Base-by-base conservation (phyloP, 92 coral and sea anemone genomes). In the Porites cylindrica region DNA sequence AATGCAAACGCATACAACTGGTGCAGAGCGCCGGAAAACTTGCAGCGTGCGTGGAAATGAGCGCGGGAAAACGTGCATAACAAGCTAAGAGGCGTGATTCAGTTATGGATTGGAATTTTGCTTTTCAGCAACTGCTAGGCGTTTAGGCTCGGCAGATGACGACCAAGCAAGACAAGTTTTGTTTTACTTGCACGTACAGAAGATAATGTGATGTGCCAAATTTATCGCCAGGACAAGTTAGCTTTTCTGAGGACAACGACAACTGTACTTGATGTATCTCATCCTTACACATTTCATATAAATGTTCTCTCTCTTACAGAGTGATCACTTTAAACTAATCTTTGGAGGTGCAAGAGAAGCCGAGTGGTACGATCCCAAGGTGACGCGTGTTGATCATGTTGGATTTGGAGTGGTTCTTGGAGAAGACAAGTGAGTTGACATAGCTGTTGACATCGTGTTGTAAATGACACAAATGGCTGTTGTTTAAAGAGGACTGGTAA, bases 361-460 rank as follows among this genome's bases (percentile, higher is more conserved):
- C 17, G 98, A 91, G 0, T 72, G 95, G 81, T 97, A 96, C 87
- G 92, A 97, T 72, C 98, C 99, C 0, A 85, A 89, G 88, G 72
- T 91, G 10, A 91, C 85, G 1, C 92, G 99, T 54, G 88, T 97
- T 17, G 98, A 97, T 54, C 99, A 97, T 73, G 99, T 97, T 23
- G 98, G 98, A 18, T 97, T 97, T 76, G 99, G 99, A 66, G 99
- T 97, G 20, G 99, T 97, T 51, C 93, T 97, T 21, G 99, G 99
- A 23, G 99, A 97, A 78, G 99, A 97, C 92, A 97, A 92, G 99
- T 97, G 75, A 88, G 99, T 66, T 20, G 43, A 14, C 17, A 10
- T 10, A 51, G 1, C 13, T 20, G 18, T 21, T 64, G 10, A 21
- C 47, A 67, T 10, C 4, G 1, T 20, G 16, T 67, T 21, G 38